Evolutionary conservation across 2,113 vertebrate species (phyloP), one percentile per base, ranked within the genome.

Genomic region (Carassius gibelio): DNA sequence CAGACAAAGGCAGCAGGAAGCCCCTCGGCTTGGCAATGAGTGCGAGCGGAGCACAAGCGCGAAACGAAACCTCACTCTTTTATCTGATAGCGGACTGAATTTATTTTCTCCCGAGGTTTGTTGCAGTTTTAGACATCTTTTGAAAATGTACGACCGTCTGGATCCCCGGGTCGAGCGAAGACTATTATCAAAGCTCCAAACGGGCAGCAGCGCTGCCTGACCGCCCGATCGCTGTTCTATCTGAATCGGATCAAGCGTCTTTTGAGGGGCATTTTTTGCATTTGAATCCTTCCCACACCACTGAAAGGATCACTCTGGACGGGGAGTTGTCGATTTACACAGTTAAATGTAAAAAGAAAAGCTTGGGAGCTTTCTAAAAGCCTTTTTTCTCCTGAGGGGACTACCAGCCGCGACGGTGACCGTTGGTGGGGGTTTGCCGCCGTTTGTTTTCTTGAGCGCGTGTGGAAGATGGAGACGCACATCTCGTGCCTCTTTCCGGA

Each of bases 401-500:
- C 83, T 75, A 13, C 45, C 77, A 86, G 83, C 85, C 68, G 59
- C 64, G 59, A 7, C 19, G 42, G 68, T 86, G 82, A 55, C 26
- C 42, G 45, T 77, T 42, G 59, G 61, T 68, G 89, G 84, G 88
- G 86, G 84, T 85, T 85, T 84, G 14, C 76, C 82, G 81, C 82
- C 77, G 72, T 68, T 87, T 79, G 15, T 78, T 78, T 72, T 79
- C 62, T 26, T 59, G 36, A 71, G 84, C 85, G 85, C 83, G 83
- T 87, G 55, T 57, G 76, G 23, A 87, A 97, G 93, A 97, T 97
- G 96, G 97, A 99, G 95, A 98, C 97, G 62, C 97, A 99, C 92
- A 96, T 99, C 90, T 99, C 98, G 86, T 98, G 97, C 93, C 94
- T 99, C 94, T 99, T 99, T 92, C 98, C 98, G 57, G 98, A 99